These are phyloP conservation scores for Ardeotis arabs DNA, from an alignment of 2,113 vertebrate species.

Conservation along the genomic window DNA sequence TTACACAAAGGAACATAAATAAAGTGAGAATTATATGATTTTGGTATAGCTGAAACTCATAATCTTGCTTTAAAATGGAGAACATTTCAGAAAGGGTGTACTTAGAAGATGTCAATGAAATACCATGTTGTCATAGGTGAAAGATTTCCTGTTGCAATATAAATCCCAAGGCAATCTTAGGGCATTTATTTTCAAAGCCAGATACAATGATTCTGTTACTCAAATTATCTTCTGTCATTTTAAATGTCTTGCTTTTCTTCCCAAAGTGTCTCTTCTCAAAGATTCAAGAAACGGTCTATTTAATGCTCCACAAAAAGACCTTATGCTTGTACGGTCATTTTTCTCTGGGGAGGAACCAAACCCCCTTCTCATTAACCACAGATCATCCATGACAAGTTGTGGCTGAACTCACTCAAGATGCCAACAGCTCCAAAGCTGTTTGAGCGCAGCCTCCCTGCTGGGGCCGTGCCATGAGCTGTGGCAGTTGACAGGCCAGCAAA, in stretches of 20 bases:
- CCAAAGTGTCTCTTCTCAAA: neutral
- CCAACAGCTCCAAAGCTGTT: neutral
- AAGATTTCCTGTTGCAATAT: neutral
- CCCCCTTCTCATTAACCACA: neutral
- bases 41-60: neutral
- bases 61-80: neutral
- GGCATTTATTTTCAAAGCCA: neutral
- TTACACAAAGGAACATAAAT: neutral
- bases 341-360: neutral
- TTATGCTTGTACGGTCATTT: neutral
- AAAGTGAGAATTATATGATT: neutral
- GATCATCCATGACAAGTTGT: neutral
- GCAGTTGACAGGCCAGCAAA: neutral
- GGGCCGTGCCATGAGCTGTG: neutral
- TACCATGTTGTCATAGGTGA: neutral
- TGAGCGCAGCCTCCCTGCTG: neutral
- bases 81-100: neutral
- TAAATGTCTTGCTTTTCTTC: neutral
- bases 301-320: neutral
- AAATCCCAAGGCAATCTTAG: neutral
- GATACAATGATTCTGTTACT: neutral
- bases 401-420: neutral
- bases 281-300: neutral
- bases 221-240: neutral
- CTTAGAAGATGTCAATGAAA: neutral